Base-by-base conservation (phyloP, 2,797 vertebrate genomes). In the Cryptoblepharus egeriae region DNA sequence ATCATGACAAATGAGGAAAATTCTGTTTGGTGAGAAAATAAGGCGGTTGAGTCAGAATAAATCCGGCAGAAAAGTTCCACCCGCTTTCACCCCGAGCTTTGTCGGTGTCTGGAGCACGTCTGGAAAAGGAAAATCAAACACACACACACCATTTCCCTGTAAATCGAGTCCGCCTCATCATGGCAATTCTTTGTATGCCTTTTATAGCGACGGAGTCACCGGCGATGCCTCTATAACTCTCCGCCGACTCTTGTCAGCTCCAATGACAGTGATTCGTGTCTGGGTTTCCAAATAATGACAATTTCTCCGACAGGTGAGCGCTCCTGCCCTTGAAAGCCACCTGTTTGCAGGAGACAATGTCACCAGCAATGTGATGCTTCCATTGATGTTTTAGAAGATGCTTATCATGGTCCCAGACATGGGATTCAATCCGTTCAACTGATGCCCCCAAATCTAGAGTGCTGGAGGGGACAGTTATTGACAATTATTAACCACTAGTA, bases 161-260 rank as follows among this genome's bases (percentile, higher is more conserved):
- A 20, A 20, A 49, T 0, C 55, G 22, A 0, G 5, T 9, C 26
- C 49, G 2, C 15, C 61, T 63, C 16, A 26, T 10, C 5, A 0
- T 24, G 0, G 0, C 5, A 0, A 39, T 84, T 80, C 39, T 26
- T 15, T 20, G 0, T 0, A 11, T 0, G 0, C 42, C 32, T 57
- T 5, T 3, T n/a, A n/a, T n/a, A 6, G 0, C 49, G 0, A 12
- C 1, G 24, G 67, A 30, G 15, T 20, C 5, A 18, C 72, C 2
- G 30, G 45, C 12, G 24, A 13, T 22, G 26, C 15, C n/a, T 49
- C 74, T 30, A 24, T 35, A 49, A 70, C n/a, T 63, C 57, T 63
- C 67, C 22, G 12, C 39, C 22, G 2, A 11, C 73, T 15, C 65
- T 22, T 75, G 72, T 22, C 0, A 0, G 67, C 8, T 60, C 12